Conservation (phyloP, 2,797 vertebrate species). For the Girardinus metallicus region DNA sequence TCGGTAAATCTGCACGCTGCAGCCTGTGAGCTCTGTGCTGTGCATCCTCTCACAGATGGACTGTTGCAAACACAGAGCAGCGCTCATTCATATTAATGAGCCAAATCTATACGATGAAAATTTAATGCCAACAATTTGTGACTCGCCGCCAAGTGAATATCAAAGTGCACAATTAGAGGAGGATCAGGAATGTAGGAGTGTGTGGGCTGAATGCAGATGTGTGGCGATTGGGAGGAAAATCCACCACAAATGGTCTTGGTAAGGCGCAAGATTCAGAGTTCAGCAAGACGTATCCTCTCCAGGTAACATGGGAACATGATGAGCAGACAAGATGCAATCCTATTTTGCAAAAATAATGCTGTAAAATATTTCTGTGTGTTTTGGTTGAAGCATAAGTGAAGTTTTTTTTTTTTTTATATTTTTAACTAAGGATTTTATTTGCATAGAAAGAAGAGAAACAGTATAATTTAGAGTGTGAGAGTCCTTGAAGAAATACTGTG, state of each 20-base stretch:
- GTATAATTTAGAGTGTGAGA: neutral
- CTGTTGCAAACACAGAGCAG: constrained; percentile 73
- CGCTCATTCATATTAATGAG: constrained; percentile 81
- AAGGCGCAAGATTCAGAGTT: neutral
- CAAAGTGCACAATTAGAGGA: constrained; percentile 43
- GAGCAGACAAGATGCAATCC: neutral
- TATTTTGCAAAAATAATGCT: neutral
- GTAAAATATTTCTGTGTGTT: neutral
- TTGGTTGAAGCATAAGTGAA: neutral
- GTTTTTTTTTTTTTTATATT: neutral
- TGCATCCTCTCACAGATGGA: constrained; percentile 76
- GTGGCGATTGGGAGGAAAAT: constrained; percentile 25
- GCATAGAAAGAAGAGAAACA: neutral
- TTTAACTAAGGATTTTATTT: neutral
- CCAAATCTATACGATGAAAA: constrained; percentile 81
- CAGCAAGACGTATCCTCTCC: neutral
- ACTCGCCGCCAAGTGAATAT: constrained; percentile 43
- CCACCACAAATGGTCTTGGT: constrained; percentile 2
- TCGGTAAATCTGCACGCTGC: constrained; percentile 44
- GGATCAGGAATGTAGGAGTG: constrained; percentile 26
- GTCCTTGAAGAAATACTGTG: neutral
- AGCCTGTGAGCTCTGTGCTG: constrained; percentile 20
- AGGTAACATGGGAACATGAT: neutral
- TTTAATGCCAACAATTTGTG: constrained; percentile 76
- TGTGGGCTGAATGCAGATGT: constrained; percentile 19